These are phyloP conservation scores for Geotrupes spiniger DNA, from an alignment of 2,888 invertebrate species.

Conservation along the genomic window DNA sequence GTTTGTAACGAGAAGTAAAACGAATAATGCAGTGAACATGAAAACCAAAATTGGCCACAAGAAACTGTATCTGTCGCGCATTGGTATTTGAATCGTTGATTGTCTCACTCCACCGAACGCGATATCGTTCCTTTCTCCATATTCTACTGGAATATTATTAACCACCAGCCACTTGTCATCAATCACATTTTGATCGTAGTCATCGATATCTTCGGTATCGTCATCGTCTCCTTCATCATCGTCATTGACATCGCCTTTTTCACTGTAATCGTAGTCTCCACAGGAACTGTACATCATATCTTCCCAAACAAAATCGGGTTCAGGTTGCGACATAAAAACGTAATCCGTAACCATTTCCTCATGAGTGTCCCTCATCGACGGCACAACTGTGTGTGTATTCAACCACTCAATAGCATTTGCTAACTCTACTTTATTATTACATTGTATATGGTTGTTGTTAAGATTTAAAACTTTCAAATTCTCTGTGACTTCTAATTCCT, in stretches of 20 bases:
- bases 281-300: conserved; percentile 40
- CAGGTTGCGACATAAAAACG: conserved; percentile 10
- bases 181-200: conserved; percentile 7
- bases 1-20: conserved; percentile 53
- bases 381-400: conserved; percentile 57
- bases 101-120: background rate
- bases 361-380: conserved; percentile 44
- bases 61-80: conserved; percentile 40
- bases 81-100: conserved; percentile 7
- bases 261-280: conserved; percentile 46
- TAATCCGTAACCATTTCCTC: conserved; percentile 39
- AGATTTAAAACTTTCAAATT: conserved; percentile 61
- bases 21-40: conserved; percentile 55
- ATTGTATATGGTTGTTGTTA: conserved; percentile 65
- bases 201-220: conserved; percentile 47
- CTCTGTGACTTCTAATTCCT: conserved; percentile 59
- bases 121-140: conserved; percentile 7
- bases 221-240: conserved; percentile 38
- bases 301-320: conserved; percentile 39
- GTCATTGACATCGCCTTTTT: conserved; percentile 40
- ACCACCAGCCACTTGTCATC: conserved; percentile 1
- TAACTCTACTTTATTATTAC: conserved; percentile 66
- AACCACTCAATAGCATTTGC: conserved; percentile 65
- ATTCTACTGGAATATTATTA: background rate
- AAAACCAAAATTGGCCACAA: conserved; percentile 60